Evolutionary conservation across 2,797 vertebrate genomes (phyloP).

Genomic region (Pseudomugil tenellus): DNA sequence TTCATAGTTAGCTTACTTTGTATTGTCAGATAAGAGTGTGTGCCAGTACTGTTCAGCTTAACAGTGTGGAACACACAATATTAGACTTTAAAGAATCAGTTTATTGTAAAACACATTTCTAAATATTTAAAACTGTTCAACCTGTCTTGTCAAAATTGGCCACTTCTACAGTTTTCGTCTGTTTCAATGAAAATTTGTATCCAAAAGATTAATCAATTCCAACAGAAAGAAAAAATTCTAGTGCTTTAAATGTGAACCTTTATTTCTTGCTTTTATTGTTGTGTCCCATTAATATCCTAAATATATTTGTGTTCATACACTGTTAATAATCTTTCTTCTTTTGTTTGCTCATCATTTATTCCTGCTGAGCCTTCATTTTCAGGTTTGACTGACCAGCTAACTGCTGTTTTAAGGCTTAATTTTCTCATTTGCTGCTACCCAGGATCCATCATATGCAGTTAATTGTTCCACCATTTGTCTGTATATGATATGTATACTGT

Average conservation of each 20-base stretch:
- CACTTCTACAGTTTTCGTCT: background rate
- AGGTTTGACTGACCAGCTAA: conserved; percentile 73
- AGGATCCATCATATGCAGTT: conserved; percentile 68
- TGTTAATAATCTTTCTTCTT: conserved; percentile 28
- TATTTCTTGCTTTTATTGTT: conserved; percentile 30
- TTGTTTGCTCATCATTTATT: conserved; percentile 39
- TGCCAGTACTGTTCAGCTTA: background rate
- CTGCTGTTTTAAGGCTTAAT: conserved; percentile 36
- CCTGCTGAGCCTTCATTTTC: conserved; percentile 63
- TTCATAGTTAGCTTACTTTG: background rate
- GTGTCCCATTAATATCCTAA: conserved; percentile 36
- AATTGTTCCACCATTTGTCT: conserved; percentile 53
- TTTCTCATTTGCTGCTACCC: conserved; percentile 63
- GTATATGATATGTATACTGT: conserved; percentile 83
- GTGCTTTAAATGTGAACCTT: background rate
- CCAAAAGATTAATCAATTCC: background rate
- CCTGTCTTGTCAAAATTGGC: background rate
- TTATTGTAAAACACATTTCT: background rate
- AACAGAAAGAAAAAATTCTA: background rate
- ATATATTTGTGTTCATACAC: conserved; percentile 30
- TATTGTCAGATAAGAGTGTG: background rate
- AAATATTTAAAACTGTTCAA: background rate
- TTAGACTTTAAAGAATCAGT: background rate
- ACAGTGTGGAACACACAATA: no score
- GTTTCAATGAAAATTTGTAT: background rate